Evolutionary conservation across 2,797 vertebrate species (phyloP).

Genomic region (Chrosomus eos): DNA sequence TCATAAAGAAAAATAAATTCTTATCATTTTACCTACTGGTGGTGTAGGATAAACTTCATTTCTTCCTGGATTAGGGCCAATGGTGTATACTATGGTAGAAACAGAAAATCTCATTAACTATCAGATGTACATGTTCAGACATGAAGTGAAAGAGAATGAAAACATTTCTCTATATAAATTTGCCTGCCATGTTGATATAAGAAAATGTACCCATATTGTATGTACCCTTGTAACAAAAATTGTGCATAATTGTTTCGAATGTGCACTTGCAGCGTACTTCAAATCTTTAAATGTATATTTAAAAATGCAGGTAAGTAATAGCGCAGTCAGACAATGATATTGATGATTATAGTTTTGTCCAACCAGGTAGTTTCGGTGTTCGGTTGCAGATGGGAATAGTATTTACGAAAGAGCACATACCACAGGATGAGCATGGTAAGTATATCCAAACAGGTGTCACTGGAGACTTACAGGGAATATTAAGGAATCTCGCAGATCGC

Average conservation of each 20-base stretch:
- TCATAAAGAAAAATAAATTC: not conserved
- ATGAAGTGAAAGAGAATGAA: not conserved
- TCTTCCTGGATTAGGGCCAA: not conserved
- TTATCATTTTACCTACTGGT: not conserved
- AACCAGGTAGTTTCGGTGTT: too few relatives aligned
- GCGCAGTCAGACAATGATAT: too few relatives aligned
- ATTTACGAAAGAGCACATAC: too few relatives aligned
- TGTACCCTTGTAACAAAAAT: not conserved
- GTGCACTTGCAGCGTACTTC: not conserved
- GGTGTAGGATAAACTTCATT: not conserved
- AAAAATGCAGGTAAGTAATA: too few relatives aligned
- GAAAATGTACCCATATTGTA: not conserved
- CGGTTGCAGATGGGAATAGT: too few relatives aligned
- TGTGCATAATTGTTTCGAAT: not conserved
- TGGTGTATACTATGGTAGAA: constrained; percentile 18
- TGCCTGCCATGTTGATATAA: not conserved
- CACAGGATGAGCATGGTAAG: too few relatives aligned
- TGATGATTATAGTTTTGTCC: too few relatives aligned
- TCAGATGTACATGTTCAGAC: not conserved
- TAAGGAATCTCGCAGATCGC: too few relatives aligned
- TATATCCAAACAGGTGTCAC: too few relatives aligned
- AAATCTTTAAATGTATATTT: not conserved
- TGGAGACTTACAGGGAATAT: too few relatives aligned
- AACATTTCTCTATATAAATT: not conserved
- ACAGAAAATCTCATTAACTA: not conserved